Evolutionary conservation across 2,797 vertebrate genomes (phyloP), one percentile per base, ranked within the genome.

Genomic region (Propithecus perrieri): DNA sequence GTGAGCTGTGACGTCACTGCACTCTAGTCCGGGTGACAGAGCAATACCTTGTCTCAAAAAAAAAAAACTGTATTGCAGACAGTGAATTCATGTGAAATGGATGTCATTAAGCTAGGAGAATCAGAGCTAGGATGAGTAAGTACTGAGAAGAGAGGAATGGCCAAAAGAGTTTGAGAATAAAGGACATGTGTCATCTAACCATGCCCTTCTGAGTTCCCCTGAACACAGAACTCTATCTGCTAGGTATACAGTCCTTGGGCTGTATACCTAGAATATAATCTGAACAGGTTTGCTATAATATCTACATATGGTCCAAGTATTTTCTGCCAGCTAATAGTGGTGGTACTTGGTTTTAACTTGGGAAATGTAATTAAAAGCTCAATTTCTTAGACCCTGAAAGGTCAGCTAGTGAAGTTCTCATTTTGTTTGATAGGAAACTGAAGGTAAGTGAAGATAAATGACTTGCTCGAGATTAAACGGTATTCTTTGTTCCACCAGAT

Each of bases 351-450:
- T 50, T 97, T 90, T 72, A 89, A 81, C 43, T 94, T 35, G 69
- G 28, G 12, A 50, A 48, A 14, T 75, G 30, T 83, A 35, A 46
- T 59, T n/a, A 28, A 78, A 33, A 79, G 2, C 35, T 94, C 15
- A n/a, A 2, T 93, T 88, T 53, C 71, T 79, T 41, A 90, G 78
- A 72, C 8, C 30, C 4, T 81, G 30, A 48, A 86, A 24, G 1
- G 30, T 92, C 18, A 24, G 5, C 35, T 30, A 63, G 43, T 46
- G 2, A 74, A 88, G 9, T 74, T 22, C 18, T 86, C 26, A 41
- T 92, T 94, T 80, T 81, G 17, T 92, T 89, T 43, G 24, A 22
- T 53, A 74, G 55, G 41, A 92, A 95, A 74, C 53, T 89, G 35
- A 92, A 43, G n/a, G 13, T 59, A 53, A 67, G 26, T 61, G 14